phyloP scores from a whole-genome alignment of 2,888 invertebrate species.

The Schizaphis graminum region DNA sequence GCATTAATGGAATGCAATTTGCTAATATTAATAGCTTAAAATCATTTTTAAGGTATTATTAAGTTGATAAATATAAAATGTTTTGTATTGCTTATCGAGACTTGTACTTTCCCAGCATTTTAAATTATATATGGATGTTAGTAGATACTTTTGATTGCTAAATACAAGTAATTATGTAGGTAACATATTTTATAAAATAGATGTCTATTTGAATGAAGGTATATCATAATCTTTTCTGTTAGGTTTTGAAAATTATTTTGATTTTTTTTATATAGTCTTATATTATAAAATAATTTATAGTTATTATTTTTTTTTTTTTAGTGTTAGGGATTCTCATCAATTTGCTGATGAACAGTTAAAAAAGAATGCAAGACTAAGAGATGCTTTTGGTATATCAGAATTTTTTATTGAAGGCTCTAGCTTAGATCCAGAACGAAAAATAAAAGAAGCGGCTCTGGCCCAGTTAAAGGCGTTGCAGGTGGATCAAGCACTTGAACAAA shows the following conservation, averaged over 20 bases:
- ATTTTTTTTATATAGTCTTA: background rate
- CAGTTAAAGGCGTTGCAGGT: constrained; percentile 71
- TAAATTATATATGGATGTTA: background rate
- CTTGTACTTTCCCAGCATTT: background rate
- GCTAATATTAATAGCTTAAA: constrained; percentile 56
- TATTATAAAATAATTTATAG: background rate
- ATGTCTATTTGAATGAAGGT: background rate
- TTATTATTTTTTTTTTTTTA: constrained; percentile 71
- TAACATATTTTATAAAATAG: background rate
- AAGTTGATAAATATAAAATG: background rate
- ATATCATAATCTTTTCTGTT: background rate
- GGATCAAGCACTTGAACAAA: constrained; percentile 82
- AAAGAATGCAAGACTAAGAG: constrained; percentile 92
- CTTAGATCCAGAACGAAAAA: constrained; percentile 84
- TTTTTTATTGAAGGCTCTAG: constrained; percentile 95
- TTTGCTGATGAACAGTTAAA: constrained; percentile 95
- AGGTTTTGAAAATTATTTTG: background rate
- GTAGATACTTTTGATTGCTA: background rate
- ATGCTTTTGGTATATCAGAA: constrained; percentile 95
- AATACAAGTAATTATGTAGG: background rate
- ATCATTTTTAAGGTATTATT: constrained; percentile 56
- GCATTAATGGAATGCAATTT: constrained; percentile 59
- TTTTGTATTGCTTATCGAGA: background rate
- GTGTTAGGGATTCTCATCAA: constrained; percentile 95
- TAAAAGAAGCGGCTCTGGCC: constrained; percentile 73